Conservation (phyloP, 2,888 invertebrate genomes). For the Homarus gammarus region DNA sequence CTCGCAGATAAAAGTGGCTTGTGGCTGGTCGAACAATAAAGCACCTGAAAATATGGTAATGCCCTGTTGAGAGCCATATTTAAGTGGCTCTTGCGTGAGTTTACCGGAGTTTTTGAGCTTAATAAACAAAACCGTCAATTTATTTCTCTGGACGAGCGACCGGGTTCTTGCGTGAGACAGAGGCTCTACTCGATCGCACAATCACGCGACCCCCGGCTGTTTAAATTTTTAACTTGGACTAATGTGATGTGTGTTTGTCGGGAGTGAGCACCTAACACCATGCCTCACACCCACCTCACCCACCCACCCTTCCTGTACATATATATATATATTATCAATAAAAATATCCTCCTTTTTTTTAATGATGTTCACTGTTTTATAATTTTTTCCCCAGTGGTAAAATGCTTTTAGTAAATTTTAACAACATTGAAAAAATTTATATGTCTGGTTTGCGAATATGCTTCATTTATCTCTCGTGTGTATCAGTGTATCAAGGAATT, state of each 20-base stretch:
- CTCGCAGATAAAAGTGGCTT: slow-evolving; percentile 43
- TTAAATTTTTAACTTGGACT: background rate
- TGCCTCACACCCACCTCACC: background rate
- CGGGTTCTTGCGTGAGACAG: background rate
- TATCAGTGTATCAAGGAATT: too few species aligned
- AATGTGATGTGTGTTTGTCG: background rate
- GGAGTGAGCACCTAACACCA: background rate
- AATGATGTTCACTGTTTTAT: background rate
- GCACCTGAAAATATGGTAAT: slow-evolving; percentile 2
- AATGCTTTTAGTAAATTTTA: background rate
- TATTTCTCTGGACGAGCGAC: background rate
- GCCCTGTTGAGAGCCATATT: background rate
- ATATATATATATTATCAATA: background rate
- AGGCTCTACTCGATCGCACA: background rate
- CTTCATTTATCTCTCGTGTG: too few species aligned
- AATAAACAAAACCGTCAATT: slow-evolving; percentile 14
- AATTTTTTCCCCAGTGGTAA: background rate
- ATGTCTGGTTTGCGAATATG: background rate
- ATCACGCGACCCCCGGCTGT: background rate
- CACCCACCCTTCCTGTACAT: background rate
- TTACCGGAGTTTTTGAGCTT: background rate
- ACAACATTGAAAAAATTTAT: background rate
- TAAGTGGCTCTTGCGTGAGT: slow-evolving; percentile 11
- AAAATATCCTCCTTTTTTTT: background rate
- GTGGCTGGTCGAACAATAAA: slow-evolving; percentile 21